Conservation (phyloP, 2,888 invertebrate genomes). For the Timema podura region DNA sequence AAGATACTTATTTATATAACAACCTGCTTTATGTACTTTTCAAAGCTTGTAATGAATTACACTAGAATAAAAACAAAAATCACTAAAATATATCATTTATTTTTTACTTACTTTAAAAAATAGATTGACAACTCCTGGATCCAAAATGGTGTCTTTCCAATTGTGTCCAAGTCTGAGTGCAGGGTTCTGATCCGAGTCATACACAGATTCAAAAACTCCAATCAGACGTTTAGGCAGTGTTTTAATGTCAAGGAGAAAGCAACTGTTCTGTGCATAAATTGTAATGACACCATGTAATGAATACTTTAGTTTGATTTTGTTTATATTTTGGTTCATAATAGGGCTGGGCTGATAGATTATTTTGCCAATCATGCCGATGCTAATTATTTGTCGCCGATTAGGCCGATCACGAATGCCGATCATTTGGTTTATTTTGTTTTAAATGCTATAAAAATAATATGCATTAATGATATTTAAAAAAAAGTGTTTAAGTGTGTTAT, state of each 20-base stretch:
- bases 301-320: too few species aligned
- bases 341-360: too few species aligned
- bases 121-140: slow-evolving; percentile 67
- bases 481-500: too few species aligned
- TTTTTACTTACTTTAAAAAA: slow-evolving; percentile 63
- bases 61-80: slow-evolving; percentile 9
- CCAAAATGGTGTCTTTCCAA: slow-evolving; percentile 75
- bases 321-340: too few species aligned
- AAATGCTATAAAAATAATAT: too few species aligned
- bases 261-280: slow-evolving; percentile 37
- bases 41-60: background rate
- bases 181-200: slow-evolving; percentile 59
- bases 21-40: too few species aligned
- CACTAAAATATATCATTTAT: background rate
- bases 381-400: too few species aligned
- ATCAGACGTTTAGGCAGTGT: slow-evolving; percentile 64
- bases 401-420: too few species aligned
- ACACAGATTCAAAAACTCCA: slow-evolving; percentile 65
- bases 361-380: too few species aligned
- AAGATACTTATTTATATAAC: too few species aligned
- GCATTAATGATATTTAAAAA: too few species aligned
- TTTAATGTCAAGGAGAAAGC: slow-evolving; percentile 23
- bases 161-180: slow-evolving; percentile 58
- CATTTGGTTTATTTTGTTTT: too few species aligned
- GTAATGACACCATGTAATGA: slow-evolving; percentile 20